Evolutionary conservation across 2,888 invertebrate species (phyloP), one percentile per base, ranked within the genome.

Genomic region (Leptinotarsa tumamoca): DNA sequence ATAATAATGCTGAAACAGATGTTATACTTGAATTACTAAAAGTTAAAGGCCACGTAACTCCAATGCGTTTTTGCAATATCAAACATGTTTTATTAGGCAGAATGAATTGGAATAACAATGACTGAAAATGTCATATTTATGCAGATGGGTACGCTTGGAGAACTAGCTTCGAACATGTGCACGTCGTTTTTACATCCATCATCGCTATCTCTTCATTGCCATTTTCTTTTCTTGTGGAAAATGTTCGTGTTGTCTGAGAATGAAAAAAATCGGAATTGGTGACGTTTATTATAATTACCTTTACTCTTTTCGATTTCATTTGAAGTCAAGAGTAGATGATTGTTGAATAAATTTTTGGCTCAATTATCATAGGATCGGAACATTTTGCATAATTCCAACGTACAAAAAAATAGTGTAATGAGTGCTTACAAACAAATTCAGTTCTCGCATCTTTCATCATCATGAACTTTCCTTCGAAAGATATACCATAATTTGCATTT

Each of bases 101-200:
- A 83, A 83, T 79, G 81, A 77, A 77, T 74, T 72, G 80, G 81
- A 80, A 83, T 83, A 84, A 83, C 81, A 84, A 85, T 82, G 82
- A 82, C 80, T 82, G 83, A 83, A 83, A 84, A 85, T 82, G 82
- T 83, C 80, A 83, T 83, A 84, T 83, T 84, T 83, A 84, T 84
- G 83, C 81, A 84, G 81, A 82, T 83, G 80, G 74, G 21, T 4
- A 67, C 56, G 77, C 74, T 79, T 75, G 80, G 79, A 80, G 58
- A 83, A 80, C 80, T 79, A 80, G 68, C 73, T 76, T 76, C 79
- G 74, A 84, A 83, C 83, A 84, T 83, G 83, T 85, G 84, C 84
- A 84, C 85, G 84, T 84, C 82, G 78, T 82, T 82, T 80, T 80
- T 81, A 79, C 85, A 86, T 86, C 81, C 83, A 84, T 85, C 84